Evolutionary conservation across 1,140 invertebrate species (phyloP).

Genomic region (Lasioglossum baleicum): DNA sequence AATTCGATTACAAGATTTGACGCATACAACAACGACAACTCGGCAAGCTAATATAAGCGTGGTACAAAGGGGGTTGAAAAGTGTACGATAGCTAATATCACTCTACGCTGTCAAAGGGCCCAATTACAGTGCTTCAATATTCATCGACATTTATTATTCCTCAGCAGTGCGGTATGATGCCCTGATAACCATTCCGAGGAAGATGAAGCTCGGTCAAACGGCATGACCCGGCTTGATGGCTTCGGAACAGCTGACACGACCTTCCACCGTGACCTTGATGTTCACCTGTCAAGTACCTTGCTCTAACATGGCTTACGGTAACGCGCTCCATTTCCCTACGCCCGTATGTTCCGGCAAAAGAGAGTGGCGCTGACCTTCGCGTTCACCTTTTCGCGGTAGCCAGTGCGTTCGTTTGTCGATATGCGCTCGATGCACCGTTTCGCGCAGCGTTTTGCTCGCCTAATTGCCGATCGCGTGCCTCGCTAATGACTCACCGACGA

Average conservation of each 20-base stretch:
- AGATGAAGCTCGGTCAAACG: too few species aligned
- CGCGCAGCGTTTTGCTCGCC: constrained; percentile 8
- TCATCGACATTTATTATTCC: too few species aligned
- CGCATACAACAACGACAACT: too few species aligned
- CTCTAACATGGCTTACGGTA: constrained; percentile 55
- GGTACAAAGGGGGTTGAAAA: too few species aligned
- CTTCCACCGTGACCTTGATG: constrained; percentile 57
- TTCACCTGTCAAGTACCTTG: constrained; percentile 63
- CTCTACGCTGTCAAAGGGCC: too few species aligned
- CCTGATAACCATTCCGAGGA: too few species aligned
- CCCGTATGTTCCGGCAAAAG: constrained; percentile 46
- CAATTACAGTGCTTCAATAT: too few species aligned
- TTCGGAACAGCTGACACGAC: constrained; percentile 39
- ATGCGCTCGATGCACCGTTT: constrained; percentile 32
- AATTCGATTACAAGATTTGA: too few species aligned
- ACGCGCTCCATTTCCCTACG: constrained; percentile 60
- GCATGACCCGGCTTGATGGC: neutral
- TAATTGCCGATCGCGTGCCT: constrained; percentile 29
- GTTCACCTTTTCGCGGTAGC: constrained; percentile 46
- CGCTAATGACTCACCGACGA: constrained; percentile 24
- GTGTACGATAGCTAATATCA: too few species aligned
- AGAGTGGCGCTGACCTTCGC: constrained; percentile 60
- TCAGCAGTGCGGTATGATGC: too few species aligned
- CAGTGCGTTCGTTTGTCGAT: constrained; percentile 14
- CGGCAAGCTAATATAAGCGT: too few species aligned